These are phyloP conservation scores for Cotesia vestalis DNA, from an alignment of 1,140 invertebrate species.

Conservation along the genomic window DNA sequence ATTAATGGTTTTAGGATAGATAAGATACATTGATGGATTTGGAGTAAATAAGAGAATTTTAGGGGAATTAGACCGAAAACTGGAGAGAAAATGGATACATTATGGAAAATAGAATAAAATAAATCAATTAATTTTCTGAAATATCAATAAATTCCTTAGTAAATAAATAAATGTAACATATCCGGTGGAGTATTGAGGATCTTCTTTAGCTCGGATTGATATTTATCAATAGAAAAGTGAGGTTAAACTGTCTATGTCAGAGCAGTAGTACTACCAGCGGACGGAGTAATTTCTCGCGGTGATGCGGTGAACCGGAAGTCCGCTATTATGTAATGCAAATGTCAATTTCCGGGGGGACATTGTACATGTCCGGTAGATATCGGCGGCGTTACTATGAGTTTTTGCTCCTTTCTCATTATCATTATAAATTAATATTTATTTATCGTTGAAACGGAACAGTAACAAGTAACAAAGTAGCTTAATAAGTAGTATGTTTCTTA, in stretches of 20 bases:
- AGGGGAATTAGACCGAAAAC: no score
- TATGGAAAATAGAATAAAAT: no score
- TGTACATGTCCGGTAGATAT: conserved; percentile 31
- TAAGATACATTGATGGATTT: no score
- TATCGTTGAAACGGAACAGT: no score
- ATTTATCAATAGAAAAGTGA: conserved; percentile 11
- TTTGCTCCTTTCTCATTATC: background rate
- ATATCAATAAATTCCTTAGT: no score
- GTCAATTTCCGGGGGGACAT: conserved; percentile 37
- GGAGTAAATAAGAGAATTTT: no score
- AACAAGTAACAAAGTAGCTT: no score
- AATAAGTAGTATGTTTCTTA: no score
- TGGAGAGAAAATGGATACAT: no score
- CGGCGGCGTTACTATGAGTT: background rate
- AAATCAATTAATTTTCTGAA: no score
- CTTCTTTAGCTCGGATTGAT: background rate
- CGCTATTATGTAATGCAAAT: conserved; percentile 38
- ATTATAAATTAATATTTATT: no score
- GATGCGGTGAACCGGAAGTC: conserved; percentile 38
- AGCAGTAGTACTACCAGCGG: conserved; percentile 3
- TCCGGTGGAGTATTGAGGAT: background rate
- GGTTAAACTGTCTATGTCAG: background rate
- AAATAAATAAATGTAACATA: background rate
- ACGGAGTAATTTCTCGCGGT: conserved; percentile 32
- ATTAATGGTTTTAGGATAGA: no score